Evolutionary conservation across 1,140 invertebrate genomes (phyloP).

Genomic region (Parapsyche elsis): DNA sequence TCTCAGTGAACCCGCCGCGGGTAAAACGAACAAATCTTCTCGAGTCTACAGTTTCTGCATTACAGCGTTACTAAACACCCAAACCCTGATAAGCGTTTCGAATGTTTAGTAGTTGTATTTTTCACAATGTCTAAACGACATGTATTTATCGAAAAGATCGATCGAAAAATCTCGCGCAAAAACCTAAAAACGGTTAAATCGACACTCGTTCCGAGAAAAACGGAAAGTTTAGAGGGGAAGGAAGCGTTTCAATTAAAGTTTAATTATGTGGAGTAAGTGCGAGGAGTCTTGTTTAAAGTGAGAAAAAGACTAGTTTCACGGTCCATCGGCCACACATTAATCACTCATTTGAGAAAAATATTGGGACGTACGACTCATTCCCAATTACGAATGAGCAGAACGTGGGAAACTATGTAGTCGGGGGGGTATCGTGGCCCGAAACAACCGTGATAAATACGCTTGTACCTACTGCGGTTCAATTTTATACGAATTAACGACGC

Average conservation of each 20-base stretch:
- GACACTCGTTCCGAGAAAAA: background rate
- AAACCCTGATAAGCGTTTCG: background rate
- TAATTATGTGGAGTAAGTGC: background rate
- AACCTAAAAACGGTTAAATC: background rate
- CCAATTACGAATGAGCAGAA: slow-evolving; percentile 10
- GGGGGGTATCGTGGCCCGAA: background rate
- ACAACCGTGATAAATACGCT: background rate
- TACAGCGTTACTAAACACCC: background rate
- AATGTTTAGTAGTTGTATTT: too few species aligned
- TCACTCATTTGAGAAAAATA: slow-evolving; percentile 17
- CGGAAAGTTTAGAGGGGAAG: background rate
- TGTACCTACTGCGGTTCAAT: background rate
- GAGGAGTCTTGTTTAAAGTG: background rate
- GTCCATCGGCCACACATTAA: slow-evolving; percentile 24
- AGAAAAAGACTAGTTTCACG: slow-evolving; percentile 17
- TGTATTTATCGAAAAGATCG: background rate
- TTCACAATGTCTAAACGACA: too few species aligned
- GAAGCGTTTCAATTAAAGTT: background rate
- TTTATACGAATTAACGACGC: background rate
- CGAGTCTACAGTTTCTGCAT: background rate
- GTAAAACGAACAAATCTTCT: background rate
- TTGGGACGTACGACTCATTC: slow-evolving; percentile 10
- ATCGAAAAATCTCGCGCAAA: background rate
- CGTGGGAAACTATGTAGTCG: slow-evolving; percentile 10
- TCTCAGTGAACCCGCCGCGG: background rate